phyloP scores from a whole-genome alignment of 2,113 vertebrate genomes.

The Labrus mixtus region DNA sequence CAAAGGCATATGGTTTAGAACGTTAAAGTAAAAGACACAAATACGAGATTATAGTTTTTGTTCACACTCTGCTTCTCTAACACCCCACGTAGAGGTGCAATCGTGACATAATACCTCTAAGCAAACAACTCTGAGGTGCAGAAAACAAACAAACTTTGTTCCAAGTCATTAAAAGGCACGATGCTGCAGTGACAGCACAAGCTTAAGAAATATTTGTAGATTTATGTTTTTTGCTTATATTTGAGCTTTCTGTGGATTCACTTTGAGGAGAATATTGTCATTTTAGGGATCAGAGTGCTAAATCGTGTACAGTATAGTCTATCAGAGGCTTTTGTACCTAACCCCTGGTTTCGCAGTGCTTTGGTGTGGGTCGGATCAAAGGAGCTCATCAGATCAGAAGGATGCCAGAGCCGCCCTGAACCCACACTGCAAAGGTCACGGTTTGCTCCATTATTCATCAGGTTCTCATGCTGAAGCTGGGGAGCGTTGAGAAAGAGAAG shows the following conservation, averaged over 20 bases:
- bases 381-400: slow-evolving; percentile 66
- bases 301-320: slow-evolving; percentile 38
- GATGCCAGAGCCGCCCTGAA: slow-evolving; percentile 60
- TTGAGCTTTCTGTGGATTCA: slow-evolving; percentile 30
- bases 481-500: slow-evolving; percentile 55
- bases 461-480: slow-evolving; percentile 50
- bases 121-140: slow-evolving; percentile 4
- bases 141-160: slow-evolving; percentile 42
- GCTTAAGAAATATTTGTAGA: slow-evolving; percentile 12
- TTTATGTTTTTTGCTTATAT: neutral
- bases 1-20: slow-evolving; percentile 8
- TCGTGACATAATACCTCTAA: slow-evolving; percentile 33
- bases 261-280: slow-evolving; percentile 59
- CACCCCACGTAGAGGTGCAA: slow-evolving; percentile 50
- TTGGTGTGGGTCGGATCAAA: slow-evolving; percentile 66
- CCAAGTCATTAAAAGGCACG: slow-evolving; percentile 2
- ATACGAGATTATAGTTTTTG: slow-evolving; percentile 37
- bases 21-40: slow-evolving; percentile 29
- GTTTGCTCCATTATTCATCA: slow-evolving; percentile 76
- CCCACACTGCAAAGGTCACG: slow-evolving; percentile 71
- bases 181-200: neutral
- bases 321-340: slow-evolving; percentile 38
- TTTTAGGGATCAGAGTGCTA: slow-evolving; percentile 52
- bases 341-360: slow-evolving; percentile 31
- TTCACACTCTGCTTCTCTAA: slow-evolving; percentile 36